Evolutionary conservation across 2,113 vertebrate species (phyloP), one percentile per base, ranked within the genome.

Genomic region (Bostrychus sinensis): DNA sequence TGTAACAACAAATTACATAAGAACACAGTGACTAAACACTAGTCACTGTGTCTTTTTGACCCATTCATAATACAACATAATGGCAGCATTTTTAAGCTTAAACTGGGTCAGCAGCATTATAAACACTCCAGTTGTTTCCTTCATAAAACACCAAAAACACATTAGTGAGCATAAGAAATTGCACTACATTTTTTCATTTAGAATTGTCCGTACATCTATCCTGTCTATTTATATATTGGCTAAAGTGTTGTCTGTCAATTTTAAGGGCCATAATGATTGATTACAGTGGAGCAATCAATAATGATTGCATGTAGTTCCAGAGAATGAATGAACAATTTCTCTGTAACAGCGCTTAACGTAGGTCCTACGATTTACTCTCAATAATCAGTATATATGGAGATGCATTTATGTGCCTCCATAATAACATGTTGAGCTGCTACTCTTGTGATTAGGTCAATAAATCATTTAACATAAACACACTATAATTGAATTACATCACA

Each of bases 1-100:
- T 48, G 11, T 10, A 17, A 48, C 20, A 48, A 25, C 45, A 48
- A 48, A 48, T 48, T 48, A 25, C 45, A 48, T 48, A 48, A 48
- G 22, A 48, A 48, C 22, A n/a, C n/a, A n/a, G n/a, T n/a, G n/a
- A n/a, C n/a, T n/a, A n/a, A n/a, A n/a, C n/a, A n/a, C 25, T 48
- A 48, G 45, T 48, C 45, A 48, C 45, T 25, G 45, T 14, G 41
- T 7, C 14, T 13, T 48, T 48, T 48, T 48, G 45, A 48, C 45
- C 45, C 13, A 13, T 22, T 48, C 45, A 11, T 25, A 25, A 48
- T 13, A 48, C 45, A 48, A 48, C 22, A 14, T 12, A 25, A 25
- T 14, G 43, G 23, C 23, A 11, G 20, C 43, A 23, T 46, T 46
- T 46, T 23, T 46, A 46, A 20, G 43, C 17, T 23, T 46, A 19